These are phyloP conservation scores for Sapajus apella DNA, from an alignment of 2,113 vertebrate species.

Conservation along the genomic window DNA sequence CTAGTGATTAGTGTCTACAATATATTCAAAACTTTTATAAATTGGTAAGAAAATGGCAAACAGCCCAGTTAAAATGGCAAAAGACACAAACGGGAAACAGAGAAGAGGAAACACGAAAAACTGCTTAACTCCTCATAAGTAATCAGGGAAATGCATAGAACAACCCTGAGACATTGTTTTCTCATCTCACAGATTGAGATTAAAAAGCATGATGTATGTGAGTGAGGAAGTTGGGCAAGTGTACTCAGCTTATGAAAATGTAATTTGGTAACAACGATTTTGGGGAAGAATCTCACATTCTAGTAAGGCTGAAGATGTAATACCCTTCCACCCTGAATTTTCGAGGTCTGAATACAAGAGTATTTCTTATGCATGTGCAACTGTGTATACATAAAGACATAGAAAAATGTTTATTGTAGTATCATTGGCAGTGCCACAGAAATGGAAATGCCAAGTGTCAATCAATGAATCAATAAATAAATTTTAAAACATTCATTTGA, in stretches of 20 bases:
- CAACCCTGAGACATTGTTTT: neutral
- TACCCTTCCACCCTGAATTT: neutral
- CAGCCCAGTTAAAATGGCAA: neutral
- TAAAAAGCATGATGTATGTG: neutral
- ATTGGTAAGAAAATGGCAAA: neutral
- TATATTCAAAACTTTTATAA: neutral
- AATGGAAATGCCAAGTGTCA: neutral
- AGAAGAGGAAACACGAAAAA: conserved; percentile 1
- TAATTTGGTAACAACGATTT: neutral
- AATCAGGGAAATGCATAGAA: neutral
- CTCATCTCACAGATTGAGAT: neutral
- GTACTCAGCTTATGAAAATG: neutral
- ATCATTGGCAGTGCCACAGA: neutral
- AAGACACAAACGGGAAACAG: neutral
- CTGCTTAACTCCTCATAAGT: neutral
- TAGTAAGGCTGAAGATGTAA: neutral
- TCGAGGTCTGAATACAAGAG: neutral
- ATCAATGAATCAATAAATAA: neutral
- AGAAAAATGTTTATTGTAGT: neutral
- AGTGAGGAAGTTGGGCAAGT: neutral
- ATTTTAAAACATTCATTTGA: neutral
- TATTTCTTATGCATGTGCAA: neutral
- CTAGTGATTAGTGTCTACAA: neutral
- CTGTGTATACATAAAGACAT: neutral
- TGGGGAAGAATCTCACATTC: neutral